Conservation (phyloP, 2,113 vertebrate species). For the Athene noctua region DNA sequence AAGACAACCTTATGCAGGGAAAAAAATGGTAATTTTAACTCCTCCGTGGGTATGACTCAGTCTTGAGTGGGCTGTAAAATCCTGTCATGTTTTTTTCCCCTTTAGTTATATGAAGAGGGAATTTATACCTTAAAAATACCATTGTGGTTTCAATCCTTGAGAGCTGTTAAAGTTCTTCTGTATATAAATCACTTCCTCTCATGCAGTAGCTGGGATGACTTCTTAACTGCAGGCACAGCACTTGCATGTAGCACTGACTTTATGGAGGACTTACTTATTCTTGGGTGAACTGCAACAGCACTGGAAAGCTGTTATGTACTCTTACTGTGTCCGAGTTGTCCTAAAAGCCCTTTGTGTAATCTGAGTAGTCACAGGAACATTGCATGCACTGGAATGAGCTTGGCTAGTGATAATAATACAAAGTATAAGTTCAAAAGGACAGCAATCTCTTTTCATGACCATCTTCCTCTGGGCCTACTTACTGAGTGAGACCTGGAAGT, state of each 20-base stretch:
- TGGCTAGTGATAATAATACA: neutral
- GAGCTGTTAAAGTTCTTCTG: neutral
- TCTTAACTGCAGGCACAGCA: neutral
- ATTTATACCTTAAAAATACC: neutral
- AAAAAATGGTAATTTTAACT: neutral
- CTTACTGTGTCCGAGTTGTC: neutral
- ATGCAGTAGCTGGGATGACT: neutral
- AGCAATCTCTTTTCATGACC: neutral
- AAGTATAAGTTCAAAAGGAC: neutral
- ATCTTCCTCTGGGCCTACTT: neutral
- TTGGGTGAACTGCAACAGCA: neutral
- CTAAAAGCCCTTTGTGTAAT: neutral
- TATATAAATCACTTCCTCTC: neutral
- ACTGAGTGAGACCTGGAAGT: neutral
- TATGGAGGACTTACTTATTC: neutral
- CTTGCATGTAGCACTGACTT: neutral
- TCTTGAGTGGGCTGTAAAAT: constrained; percentile 3
- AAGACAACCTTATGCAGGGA: neutral
- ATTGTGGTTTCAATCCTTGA: neutral
- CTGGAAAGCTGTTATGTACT: neutral
- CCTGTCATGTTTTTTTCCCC: neutral
- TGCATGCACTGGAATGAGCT: neutral
- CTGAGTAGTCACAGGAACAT: neutral
- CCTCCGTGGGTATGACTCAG: constrained; percentile 7
- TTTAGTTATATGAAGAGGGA: neutral